phyloP scores from a whole-genome alignment of 2,888 invertebrate species.

The Ophion ellenae region DNA sequence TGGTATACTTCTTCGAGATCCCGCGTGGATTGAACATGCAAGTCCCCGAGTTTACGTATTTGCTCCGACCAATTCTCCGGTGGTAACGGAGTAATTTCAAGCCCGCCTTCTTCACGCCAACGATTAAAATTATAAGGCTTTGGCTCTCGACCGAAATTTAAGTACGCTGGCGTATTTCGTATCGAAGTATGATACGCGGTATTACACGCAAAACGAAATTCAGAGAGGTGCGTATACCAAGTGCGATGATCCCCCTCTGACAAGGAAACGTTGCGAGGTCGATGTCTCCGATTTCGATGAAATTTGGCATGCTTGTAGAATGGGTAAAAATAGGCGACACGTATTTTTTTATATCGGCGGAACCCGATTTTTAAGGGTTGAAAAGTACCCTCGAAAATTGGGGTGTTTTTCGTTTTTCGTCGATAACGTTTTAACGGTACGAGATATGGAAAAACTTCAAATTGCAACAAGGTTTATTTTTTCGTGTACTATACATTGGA shows the following conservation, averaged over 20 bases:
- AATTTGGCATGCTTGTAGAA: too few relatives aligned
- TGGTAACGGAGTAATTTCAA: background rate
- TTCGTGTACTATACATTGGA: too few relatives aligned
- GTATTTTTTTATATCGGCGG: too few relatives aligned
- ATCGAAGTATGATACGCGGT: slow-evolving; percentile 42
- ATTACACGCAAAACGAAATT: slow-evolving; percentile 65
- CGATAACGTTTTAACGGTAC: too few relatives aligned
- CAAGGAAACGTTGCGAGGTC: too few relatives aligned
- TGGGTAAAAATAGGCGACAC: too few relatives aligned
- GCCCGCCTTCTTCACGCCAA: background rate
- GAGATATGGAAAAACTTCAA: too few relatives aligned
- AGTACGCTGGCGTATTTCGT: slow-evolving; percentile 60
- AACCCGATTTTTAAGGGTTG: too few relatives aligned
- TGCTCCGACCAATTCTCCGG: background rate
- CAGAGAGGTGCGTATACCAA: slow-evolving; percentile 64
- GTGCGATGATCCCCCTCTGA: slow-evolving; percentile 57
- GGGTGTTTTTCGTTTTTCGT: too few relatives aligned
- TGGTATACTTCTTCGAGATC: slow-evolving; percentile 7
- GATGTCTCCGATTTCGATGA: too few relatives aligned
- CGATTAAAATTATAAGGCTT: background rate
- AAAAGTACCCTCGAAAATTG: too few relatives aligned
- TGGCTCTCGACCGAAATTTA: slow-evolving; percentile 54
- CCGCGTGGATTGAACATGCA: background rate
- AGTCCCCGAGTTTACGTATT: background rate
- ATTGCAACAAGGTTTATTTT: too few relatives aligned